Percentiles rank a stretch among this genome's conserved stretches.
phyloP scores from a whole-genome alignment of 1,140 invertebrate species.

The Drosophila sturtevanti region DNA sequence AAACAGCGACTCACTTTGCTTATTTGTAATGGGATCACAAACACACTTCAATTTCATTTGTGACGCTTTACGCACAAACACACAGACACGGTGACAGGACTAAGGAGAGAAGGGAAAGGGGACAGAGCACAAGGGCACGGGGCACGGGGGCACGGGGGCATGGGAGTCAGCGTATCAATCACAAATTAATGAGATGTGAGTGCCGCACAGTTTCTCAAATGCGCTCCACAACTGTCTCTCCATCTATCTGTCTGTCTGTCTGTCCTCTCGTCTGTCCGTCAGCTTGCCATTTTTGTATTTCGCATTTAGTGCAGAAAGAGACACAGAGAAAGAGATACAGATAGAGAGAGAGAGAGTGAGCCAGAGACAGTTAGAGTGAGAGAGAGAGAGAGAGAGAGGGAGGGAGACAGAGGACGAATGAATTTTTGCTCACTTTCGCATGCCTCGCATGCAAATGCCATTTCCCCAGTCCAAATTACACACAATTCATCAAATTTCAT shows the following conservation, averaged over 20 bases:
- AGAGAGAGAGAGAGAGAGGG: background rate
- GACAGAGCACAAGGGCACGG: background rate
- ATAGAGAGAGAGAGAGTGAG: background rate
- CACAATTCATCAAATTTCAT: slow-evolving; percentile 82
- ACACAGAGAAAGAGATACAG: no score
- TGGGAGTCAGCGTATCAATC: slow-evolving; percentile 71
- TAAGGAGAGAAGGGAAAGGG: background rate
- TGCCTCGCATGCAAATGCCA: slow-evolving; percentile 65
- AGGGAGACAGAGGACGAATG: slow-evolving; percentile 27
- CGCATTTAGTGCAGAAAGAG: slow-evolving; percentile 34
- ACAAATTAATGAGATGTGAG: slow-evolving; percentile 83
- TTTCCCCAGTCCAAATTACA: slow-evolving; percentile 74
- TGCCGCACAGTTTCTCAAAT: slow-evolving; percentile 63
- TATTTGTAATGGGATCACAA: slow-evolving; percentile 81
- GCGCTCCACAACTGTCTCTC: slow-evolving; percentile 37
- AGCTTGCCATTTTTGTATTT: slow-evolving; percentile 64
- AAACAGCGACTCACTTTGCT: slow-evolving; percentile 55
- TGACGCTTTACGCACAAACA: slow-evolving; percentile 80
- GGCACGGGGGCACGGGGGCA: slow-evolving; percentile 30
- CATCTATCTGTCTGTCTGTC: background rate
- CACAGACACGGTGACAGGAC: slow-evolving; percentile 41
- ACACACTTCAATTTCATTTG: slow-evolving; percentile 81
- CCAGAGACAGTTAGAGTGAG: slow-evolving; percentile 13
- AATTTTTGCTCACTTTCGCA: slow-evolving; percentile 45
- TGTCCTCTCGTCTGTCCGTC: slow-evolving; percentile 43